A percentile compares a stretch with the other conserved stretches of the same genome.
These are phyloP conservation scores for Ophioninae sp. DNA, from an alignment of 2,888 invertebrate species.

Conservation along the genomic window DNA sequence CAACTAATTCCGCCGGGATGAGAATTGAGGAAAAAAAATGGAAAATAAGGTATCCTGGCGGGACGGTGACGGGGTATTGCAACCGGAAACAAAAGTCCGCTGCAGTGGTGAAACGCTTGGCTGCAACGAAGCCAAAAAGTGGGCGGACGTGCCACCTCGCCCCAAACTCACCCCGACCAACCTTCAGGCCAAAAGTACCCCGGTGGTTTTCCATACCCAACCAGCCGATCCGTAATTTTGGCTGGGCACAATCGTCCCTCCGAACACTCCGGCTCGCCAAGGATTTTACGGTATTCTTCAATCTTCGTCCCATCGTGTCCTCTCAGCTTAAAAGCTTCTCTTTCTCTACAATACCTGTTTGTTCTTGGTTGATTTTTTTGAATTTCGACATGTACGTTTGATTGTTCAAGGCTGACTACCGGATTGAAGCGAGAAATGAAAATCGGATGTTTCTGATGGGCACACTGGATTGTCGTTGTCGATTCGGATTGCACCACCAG, in stretches of 20 bases:
- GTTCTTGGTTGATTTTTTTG: neutral
- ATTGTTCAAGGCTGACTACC: neutral
- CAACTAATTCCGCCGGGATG: neutral
- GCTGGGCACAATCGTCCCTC: neutral
- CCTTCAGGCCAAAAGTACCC: neutral
- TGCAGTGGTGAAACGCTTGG: neutral
- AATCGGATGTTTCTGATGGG: neutral
- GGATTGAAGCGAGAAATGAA: neutral
- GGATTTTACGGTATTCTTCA: neutral
- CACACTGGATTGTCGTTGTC: neutral
- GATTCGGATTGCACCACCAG: neutral
- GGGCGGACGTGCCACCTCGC: neutral
- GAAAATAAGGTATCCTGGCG: neutral
- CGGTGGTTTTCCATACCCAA: neutral
- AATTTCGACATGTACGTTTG: neutral
- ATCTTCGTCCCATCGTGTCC: neutral
- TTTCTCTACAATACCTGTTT: neutral
- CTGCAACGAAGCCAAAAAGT: neutral
- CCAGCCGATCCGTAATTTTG: neutral
- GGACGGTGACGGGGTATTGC: neutral
- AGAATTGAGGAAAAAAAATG: neutral
- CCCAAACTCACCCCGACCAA: neutral
- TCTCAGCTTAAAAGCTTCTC: neutral
- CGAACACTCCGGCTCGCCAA: neutral
- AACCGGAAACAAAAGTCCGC: conserved; percentile 1